Conservation (phyloP, 2,113 vertebrate genomes). For the Clarias macrocephalus region DNA sequence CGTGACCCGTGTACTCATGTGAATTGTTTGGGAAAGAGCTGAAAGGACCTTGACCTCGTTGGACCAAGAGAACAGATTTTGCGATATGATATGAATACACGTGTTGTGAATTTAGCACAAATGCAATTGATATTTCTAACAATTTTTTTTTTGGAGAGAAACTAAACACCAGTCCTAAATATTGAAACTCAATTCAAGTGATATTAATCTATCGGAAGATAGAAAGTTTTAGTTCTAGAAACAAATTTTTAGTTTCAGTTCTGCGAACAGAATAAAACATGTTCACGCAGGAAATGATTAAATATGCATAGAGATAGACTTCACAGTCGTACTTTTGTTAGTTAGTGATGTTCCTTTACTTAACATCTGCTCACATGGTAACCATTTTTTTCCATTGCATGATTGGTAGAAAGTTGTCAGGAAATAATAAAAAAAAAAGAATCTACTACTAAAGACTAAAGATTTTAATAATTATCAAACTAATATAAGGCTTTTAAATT, state of each 20-base stretch:
- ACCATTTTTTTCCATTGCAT: background rate
- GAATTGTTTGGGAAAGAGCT: too few relatives aligned
- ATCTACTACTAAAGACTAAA: too few relatives aligned
- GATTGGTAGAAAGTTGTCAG: background rate
- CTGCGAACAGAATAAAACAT: background rate
- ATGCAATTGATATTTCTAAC: too few relatives aligned
- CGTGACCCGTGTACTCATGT: too few relatives aligned
- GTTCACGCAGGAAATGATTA: background rate
- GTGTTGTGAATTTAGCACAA: too few relatives aligned
- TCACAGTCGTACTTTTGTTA: background rate
- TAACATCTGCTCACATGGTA: background rate
- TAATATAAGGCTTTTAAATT: background rate
- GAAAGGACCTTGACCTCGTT: too few relatives aligned
- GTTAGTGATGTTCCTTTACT: background rate
- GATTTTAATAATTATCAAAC: too few relatives aligned
- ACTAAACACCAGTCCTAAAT: background rate
- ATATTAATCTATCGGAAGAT: background rate
- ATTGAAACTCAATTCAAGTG: background rate
- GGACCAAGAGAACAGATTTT: background rate
- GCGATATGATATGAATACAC: background rate
- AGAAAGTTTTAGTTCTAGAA: background rate
- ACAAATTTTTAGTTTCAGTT: background rate
- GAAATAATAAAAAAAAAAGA: too few relatives aligned
- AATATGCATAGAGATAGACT: background rate
- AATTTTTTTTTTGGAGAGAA: background rate